Percentiles rank a stretch among this genome's conserved stretches.
phyloP scores from a whole-genome alignment of 2,113 vertebrate genomes.

The Pteronura brasiliensis region DNA sequence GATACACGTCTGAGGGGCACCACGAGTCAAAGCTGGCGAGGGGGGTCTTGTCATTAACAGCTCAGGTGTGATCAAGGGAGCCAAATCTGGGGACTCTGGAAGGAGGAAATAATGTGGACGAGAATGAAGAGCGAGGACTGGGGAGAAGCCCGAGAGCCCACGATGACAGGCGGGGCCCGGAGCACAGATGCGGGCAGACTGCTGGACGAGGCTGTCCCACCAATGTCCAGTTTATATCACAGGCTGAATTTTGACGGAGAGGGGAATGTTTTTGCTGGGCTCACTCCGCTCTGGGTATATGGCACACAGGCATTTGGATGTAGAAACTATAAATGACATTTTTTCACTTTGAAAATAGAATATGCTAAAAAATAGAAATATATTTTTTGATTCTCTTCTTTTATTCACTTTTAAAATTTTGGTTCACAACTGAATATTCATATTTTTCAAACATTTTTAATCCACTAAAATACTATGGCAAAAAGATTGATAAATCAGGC shows the following conservation, averaged over 20 bases:
- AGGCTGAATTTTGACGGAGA: neutral
- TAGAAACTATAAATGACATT: neutral
- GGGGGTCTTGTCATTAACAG: neutral
- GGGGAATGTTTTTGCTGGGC: neutral
- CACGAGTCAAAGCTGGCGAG: neutral
- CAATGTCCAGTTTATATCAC: neutral
- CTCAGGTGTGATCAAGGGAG: neutral
- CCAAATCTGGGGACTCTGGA: neutral
- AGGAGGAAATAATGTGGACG: neutral
- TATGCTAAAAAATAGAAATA: neutral
- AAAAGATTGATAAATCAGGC: neutral
- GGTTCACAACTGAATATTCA: neutral
- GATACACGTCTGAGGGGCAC: neutral
- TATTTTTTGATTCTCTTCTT: neutral
- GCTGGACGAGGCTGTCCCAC: neutral
- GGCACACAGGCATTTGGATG: neutral
- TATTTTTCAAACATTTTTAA: neutral
- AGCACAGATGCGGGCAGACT: neutral
- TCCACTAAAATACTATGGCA: neutral
- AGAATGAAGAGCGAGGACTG: neutral
- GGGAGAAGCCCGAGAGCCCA: neutral
- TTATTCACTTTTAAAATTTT: neutral
- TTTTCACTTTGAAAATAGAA: neutral
- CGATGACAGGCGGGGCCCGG: rapidly evolving
- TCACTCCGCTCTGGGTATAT: neutral